Base-by-base conservation (phyloP, 2,113 vertebrate genomes). In the Varanus salvator region DNA sequence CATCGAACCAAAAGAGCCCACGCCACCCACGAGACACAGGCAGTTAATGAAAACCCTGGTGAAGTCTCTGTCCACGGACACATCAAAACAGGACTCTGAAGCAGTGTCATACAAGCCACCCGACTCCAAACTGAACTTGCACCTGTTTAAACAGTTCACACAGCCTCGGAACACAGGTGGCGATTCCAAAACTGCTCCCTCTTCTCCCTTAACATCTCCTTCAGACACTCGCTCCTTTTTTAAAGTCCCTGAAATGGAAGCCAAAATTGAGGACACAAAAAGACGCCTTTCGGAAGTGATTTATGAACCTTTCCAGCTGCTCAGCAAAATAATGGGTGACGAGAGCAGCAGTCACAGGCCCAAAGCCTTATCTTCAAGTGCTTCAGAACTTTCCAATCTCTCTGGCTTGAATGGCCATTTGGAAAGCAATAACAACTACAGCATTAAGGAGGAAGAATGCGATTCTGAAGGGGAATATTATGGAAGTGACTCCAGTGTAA, bases 251-350 rank as follows among this genome's bases (percentile, higher is more conserved):
- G 99, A 99, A 96, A 98, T 99, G 96, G 99, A 99, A 95, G 98
- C 99, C 78, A 98, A 98, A 94, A 99, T 99, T 23, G 99, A 99
- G 96, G 99, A 99, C 96, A 99, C 99, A 31, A 99, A 97, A 92
- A 97, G 99, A 38, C 98, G 99, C 91, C 97, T 99, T 90, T 99
- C 99, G 0, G 99, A 99, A 96, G 99, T 99, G 12, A 99, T 99
- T 94, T 99, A 98, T 12, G 99, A 99, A 92, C 99, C 99, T 92
- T 96, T 99, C 91, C 99, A 99, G 97, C 98, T 99, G 92, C 98
- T 99, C 84, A 99, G 98, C 94, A 99, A 99, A 96, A 98, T 99
- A 85, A 99, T 99, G 90, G 98, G 99, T 23, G 99, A 99, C n/a
- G 99, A 99, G 96, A 96, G 98, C 76, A 95, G 97, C 89, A 98